Conservation (phyloP, 2,113 vertebrate genomes). For the Tympanuchus pallidicinctus region DNA sequence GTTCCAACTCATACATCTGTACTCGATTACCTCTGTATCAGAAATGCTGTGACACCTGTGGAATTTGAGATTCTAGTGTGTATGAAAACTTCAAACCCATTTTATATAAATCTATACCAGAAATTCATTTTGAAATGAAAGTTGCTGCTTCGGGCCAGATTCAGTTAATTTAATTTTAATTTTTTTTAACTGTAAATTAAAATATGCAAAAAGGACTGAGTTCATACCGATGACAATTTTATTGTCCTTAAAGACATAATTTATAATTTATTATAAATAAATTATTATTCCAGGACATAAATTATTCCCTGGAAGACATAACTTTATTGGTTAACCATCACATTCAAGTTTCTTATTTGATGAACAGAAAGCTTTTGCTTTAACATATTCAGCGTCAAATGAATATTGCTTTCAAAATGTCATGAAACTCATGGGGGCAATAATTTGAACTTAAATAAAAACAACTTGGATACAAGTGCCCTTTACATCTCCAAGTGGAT, state of each 20-base stretch:
- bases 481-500: background rate
- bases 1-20: background rate
- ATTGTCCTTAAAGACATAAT: background rate
- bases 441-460: slow-evolving; percentile 17
- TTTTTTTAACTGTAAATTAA: background rate
- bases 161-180: background rate
- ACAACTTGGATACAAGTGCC: background rate
- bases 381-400: background rate
- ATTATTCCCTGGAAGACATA: background rate
- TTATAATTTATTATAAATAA: too few relatives aligned
- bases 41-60: background rate
- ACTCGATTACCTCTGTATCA: background rate
- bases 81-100: background rate
- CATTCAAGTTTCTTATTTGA: background rate
- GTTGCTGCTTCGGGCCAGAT: background rate
- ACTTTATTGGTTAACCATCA: background rate
- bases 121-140: background rate
- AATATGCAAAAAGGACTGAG: background rate
- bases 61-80: background rate
- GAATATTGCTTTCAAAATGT: slow-evolving; percentile 1
- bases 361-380: slow-evolving; percentile 6
- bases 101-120: background rate
- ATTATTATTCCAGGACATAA: too few relatives aligned
- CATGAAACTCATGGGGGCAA: slow-evolving; percentile 21
- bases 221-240: background rate